Percentiles rank a stretch among this genome's conserved stretches.
phyloP scores from a whole-genome alignment of 2,113 vertebrate species.

The Tragelaphus imberbis region DNA sequence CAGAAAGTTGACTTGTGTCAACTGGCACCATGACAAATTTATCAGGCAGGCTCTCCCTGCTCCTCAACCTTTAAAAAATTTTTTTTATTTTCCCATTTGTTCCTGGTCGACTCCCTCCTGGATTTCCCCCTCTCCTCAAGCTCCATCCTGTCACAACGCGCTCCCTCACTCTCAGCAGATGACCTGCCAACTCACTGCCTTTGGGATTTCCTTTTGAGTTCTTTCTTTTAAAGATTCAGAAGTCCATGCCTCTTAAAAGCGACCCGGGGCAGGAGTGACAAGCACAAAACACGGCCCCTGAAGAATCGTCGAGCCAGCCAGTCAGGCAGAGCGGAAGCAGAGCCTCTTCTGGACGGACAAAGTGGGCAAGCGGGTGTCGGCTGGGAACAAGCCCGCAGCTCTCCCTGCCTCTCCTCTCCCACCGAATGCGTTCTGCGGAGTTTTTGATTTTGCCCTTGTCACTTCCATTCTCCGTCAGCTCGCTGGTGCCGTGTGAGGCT shows the following conservation, averaged over 20 bases:
- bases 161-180: constrained; percentile 37
- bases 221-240: constrained; percentile 69
- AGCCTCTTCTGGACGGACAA: background rate
- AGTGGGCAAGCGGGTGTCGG: background rate
- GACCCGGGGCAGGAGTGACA: constrained; percentile 9
- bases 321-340: background rate
- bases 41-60: background rate
- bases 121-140: background rate
- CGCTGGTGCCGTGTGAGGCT: constrained; percentile 78
- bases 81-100: background rate
- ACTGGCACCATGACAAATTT: background rate
- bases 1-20: background rate
- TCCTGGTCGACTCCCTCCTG: constrained; percentile 22
- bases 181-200: constrained; percentile 53
- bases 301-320: background rate
- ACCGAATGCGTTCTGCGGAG: constrained; percentile 66
- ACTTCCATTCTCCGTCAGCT: constrained; percentile 81
- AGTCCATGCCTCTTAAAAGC: constrained; percentile 57
- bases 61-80: background rate
- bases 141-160: constrained; percentile 42
- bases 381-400: constrained; percentile 64
- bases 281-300: constrained; percentile 19
- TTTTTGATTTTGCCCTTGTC: constrained; percentile 84
- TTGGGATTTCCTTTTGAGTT: constrained; percentile 55
- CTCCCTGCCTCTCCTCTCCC: constrained; percentile 62